A percentile compares a stretch with the other conserved stretches of the same genome.
Evolutionary conservation across 1,140 invertebrate genomes (phyloP).

Genomic region (Ips typographus): DNA sequence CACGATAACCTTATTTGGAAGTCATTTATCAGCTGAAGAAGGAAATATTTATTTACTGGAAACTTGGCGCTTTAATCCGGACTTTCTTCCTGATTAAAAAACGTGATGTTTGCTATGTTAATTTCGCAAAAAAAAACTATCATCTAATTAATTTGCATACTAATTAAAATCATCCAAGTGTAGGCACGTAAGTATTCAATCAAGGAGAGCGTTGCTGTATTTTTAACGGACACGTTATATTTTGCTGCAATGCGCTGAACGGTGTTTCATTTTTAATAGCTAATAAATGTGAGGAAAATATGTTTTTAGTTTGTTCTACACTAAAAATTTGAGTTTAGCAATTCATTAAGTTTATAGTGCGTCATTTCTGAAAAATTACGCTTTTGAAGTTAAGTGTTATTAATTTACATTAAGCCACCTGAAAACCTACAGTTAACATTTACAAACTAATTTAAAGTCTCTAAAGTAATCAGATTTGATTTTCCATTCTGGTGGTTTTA

Average conservation of each 20-base stretch:
- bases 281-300: too few relatives aligned
- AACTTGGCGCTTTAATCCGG: conserved; percentile 1
- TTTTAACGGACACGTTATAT: neutral
- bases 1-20: conserved; percentile 2
- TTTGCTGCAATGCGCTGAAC: neutral
- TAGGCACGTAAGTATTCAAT: conserved; percentile 2
- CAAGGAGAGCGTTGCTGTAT: neutral
- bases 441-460: too few relatives aligned
- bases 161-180: conserved; percentile 5
- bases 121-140: conserved; percentile 10
- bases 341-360: too few relatives aligned
- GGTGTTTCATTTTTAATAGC: too few relatives aligned
- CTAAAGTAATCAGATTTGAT: too few relatives aligned
- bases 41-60: conserved; percentile 6
- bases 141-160: conserved; percentile 16
- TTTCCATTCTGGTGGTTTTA: too few relatives aligned
- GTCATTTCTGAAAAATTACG: too few relatives aligned
- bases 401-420: too few relatives aligned
- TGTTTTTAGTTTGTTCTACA: too few relatives aligned
- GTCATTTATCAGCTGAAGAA: conserved; percentile 10
- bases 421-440: too few relatives aligned
- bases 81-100: conserved; percentile 14
- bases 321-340: too few relatives aligned
- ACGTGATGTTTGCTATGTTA: conserved; percentile 17
- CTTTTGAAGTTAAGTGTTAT: too few relatives aligned